Evolutionary conservation across 2,888 invertebrate species (phyloP).

Genomic region (Lasioglossum leucozonium): DNA sequence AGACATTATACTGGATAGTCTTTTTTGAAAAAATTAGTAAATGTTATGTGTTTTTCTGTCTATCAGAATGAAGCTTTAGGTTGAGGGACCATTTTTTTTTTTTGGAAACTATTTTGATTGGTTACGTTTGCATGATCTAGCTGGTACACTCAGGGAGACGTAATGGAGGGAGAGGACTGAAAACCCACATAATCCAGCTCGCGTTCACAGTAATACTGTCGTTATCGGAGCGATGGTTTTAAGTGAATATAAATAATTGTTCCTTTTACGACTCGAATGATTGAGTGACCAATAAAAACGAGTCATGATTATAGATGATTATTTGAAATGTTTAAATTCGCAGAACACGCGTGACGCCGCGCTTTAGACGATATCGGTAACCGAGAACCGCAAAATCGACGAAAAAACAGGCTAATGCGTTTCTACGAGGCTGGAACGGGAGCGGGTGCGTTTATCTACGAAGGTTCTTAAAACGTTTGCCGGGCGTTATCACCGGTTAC

Average conservation of each 20-base stretch:
- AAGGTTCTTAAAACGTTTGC: constrained; percentile 41
- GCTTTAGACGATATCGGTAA: neutral
- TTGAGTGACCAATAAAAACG: neutral
- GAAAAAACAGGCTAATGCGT: constrained; percentile 22
- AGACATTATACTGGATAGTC: too few species aligned
- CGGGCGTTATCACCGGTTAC: constrained; percentile 34
- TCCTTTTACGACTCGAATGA: neutral
- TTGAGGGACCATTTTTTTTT: too few species aligned
- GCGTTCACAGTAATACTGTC: neutral
- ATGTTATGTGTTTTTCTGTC: too few species aligned
- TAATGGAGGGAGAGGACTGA: neutral
- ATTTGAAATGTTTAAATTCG: neutral
- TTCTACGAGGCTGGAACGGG: neutral
- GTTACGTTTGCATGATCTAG: neutral
- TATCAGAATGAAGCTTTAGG: too few species aligned
- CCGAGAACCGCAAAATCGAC: neutral
- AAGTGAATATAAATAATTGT: neutral
- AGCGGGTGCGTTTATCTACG: constrained; percentile 27
- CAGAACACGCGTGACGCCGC: neutral
- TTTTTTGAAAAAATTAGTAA: too few species aligned
- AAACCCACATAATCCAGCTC: neutral
- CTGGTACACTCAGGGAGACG: neutral
- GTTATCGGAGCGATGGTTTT: neutral
- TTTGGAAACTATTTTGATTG: too few species aligned
- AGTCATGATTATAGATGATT: neutral